These are phyloP conservation scores for Cremastobaeus sp. DNA, from an alignment of 2,888 invertebrate species.

Conservation along the genomic window DNA sequence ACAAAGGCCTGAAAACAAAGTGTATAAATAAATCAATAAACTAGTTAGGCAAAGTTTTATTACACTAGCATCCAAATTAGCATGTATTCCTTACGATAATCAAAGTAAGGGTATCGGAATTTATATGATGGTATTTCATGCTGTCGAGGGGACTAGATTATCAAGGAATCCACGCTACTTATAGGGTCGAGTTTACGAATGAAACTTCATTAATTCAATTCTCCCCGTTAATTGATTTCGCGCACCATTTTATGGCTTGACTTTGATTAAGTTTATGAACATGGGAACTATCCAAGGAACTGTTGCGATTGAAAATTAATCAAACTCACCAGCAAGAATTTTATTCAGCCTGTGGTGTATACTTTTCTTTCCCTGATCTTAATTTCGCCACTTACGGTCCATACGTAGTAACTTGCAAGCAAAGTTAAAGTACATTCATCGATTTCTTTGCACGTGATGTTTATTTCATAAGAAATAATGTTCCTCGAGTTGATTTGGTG, in stretches of 20 bases:
- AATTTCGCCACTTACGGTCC: too few species aligned
- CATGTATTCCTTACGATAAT: constrained; percentile 4
- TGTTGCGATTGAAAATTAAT: background rate
- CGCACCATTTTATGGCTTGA: constrained; percentile 9
- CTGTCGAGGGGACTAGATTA: constrained; percentile 19
- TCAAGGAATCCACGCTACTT: background rate
- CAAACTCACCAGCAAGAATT: background rate
- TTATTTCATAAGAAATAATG: constrained; percentile 25
- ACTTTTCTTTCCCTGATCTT: too few species aligned
- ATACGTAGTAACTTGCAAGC: background rate
- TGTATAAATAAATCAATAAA: constrained; percentile 6
- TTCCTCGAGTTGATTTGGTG: constrained; percentile 4
- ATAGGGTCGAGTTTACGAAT: constrained; percentile 6
- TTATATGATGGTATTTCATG: constrained; percentile 26
- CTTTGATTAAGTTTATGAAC: constrained; percentile 2
- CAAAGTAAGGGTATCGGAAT: constrained; percentile 27
- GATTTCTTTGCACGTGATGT: constrained; percentile 8
- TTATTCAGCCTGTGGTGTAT: too few species aligned
- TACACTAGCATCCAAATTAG: constrained; percentile 26
- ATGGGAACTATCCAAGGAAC: background rate
- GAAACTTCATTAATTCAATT: constrained; percentile 13
- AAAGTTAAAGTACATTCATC: background rate
- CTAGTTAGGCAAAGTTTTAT: constrained; percentile 32
- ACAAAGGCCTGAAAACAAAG: constrained; percentile 11
- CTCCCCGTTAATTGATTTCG: constrained; percentile 22